Evolutionary conservation across 2,113 vertebrate species (phyloP), one percentile per base, ranked within the genome.

Genomic region (Mastomys coucha): DNA sequence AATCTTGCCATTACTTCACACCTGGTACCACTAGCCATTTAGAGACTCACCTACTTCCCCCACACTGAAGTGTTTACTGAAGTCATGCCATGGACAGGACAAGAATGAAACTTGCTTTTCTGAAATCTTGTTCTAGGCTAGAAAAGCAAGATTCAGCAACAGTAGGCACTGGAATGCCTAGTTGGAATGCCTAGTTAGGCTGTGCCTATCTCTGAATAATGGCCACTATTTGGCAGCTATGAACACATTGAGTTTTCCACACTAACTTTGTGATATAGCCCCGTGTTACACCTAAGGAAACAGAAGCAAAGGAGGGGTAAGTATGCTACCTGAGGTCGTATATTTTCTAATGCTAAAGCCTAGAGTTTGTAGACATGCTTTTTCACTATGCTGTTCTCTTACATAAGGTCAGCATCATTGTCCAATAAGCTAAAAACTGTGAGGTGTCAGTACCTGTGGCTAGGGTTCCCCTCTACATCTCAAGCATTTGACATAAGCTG

Each of bases 271-370:
- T 76, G 58, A 89, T 13, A 13, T 19, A 91, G 53, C 19, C 65
- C 28, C 58, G 60, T 31, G 81, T 92, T 69, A 89, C 24, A 92
- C 19, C 67, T 63, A 51, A 88, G 82, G 28, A 86, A 96, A 94
- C 24, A 49, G 12, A 91, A 82, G n/a, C 39, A 60, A 73, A 91
- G 51, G 81, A 42, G 45, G 7, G 67, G 22, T 36, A 65, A 91
- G 56, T 22, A 82, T 91, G 45, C 67, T 75, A 10, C 51, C 33
- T 17, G 39, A 86, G 65, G 51, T 60, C 72, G 92, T 91, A 88
- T 22, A 91, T 80, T 56, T 72, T 22, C 13, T 39, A 92, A 88
- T 69, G 72, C 56, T 39, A 91, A 87, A 76, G 36, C 72, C 51
- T 77, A 45, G 51, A 33, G 33, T 24, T 24, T 39, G 26, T 67